phyloP scores from a whole-genome alignment of 2,888 invertebrate species.

The Brachypalpus laphriformis region DNA sequence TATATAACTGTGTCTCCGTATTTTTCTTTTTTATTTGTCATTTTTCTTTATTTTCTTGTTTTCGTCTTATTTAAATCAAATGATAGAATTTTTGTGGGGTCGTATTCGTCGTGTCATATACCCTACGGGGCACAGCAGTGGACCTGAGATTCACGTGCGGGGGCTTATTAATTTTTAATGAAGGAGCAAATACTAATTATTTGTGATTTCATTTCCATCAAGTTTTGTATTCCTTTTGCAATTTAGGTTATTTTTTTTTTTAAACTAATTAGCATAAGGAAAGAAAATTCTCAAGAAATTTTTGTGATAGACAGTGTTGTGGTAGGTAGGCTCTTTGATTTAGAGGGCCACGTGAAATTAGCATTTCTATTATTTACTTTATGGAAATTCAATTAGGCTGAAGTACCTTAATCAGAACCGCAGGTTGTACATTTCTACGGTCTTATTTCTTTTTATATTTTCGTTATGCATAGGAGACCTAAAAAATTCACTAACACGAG shows the following conservation, averaged over 20 bases:
- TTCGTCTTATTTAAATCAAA: conserved; percentile 17
- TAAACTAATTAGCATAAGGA: conserved; percentile 3
- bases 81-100: not conserved
- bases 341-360: not conserved
- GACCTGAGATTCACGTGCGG: not conserved
- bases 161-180: conserved; percentile 25
- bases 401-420: not conserved
- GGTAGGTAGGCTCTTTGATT: not conserved
- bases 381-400: conserved; percentile 6
- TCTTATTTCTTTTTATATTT: not conserved
- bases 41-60: conserved; percentile 5
- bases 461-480: too few relatives aligned
- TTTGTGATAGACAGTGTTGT: not conserved
- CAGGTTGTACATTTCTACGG: not conserved
- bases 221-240: not conserved
- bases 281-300: not conserved
- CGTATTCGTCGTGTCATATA: not conserved
- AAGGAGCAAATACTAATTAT: conserved; percentile 22
- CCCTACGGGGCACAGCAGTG: not conserved
- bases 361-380: conserved; percentile 7
- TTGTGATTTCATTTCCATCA: conserved; percentile 16
- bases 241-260: not conserved
- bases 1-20: not conserved
- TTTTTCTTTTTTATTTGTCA: conserved; percentile 31
- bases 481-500: not conserved